Base-by-base conservation (phyloP, 2,888 invertebrate species). In the Neoascia interrupta region DNA sequence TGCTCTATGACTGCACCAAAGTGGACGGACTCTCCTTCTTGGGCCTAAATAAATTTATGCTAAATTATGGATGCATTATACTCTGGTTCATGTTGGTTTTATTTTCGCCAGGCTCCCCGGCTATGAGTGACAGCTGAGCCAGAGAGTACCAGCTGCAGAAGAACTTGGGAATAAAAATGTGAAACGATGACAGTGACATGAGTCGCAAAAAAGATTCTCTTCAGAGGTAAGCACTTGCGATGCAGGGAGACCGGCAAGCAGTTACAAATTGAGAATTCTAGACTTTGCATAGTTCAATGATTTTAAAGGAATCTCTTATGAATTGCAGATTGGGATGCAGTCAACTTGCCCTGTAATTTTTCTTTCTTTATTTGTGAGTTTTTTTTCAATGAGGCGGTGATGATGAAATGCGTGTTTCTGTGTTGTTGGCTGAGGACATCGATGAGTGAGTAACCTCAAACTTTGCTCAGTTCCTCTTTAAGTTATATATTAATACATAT, bases 141-240 rank as follows among this genome's bases (percentile, higher is more conserved):
- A 45, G 70, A 49, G 64, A 63, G 58, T 64, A 76, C 79, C 79
- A 73, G 79, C 72, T 72, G 79, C 79, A 79, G 21, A 37, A 49
- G 73, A 79, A 79, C 60, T n/a, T 66, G 47, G 60, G 64, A 41
- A 72, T 76, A 60, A 76, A 72, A 72, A 66, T 73, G 73, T 73
- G 79, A 73, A 73, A 79, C 66, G 61, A 72, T 79, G 79, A 73
- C 72, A 79, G 54, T 79, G 73, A 79, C 79, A 79, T 72, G 66
- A 79, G 66, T 73, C 66, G 72, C 53, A 45, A 11, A 54, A 64
- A 31, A 31, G 31, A 31, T n/a, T 31, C n/a, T n/a, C 31, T 31
- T 31, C 51, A 43, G 23, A 23, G 3, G 21, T 21, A 23, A 11
- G 5, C n/a, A 31, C 31, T 31, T n/a, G n/a, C 6, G 28, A 21